Conservation (phyloP, 2,113 vertebrate genomes). For the Mesitornis unicolor region DNA sequence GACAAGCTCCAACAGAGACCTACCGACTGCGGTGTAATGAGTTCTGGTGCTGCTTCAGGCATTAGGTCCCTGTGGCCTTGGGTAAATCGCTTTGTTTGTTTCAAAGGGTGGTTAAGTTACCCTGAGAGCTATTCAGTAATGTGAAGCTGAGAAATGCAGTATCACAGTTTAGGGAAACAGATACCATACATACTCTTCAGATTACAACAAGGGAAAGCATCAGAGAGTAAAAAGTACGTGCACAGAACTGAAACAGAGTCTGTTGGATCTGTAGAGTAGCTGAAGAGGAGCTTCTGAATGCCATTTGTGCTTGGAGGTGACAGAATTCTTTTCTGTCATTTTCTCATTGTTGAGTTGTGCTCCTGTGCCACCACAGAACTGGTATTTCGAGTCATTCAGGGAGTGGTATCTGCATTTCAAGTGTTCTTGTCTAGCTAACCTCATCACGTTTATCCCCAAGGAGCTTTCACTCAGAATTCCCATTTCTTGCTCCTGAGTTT, state of each 20-base stretch:
- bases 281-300: neutral
- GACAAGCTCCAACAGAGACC: neutral
- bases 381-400: conserved; percentile 28
- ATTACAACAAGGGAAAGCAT: conserved; percentile 37
- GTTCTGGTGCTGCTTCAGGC: neutral
- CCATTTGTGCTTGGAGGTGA: neutral
- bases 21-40: fast-evolving
- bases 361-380: neutral
- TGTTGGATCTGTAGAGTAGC: neutral
- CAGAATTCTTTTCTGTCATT: neutral
- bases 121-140: neutral
- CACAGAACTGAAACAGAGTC: neutral
- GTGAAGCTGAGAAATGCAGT: neutral
- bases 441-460: neutral
- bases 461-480: neutral
- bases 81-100: fast-evolving
- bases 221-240: conserved; percentile 26
- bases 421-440: neutral
- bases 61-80: neutral
- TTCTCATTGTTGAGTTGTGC: neutral
- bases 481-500: neutral
- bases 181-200: conserved; percentile 25
- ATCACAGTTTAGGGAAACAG: neutral
- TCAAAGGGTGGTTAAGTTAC: neutral
- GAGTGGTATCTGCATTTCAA: neutral